phyloP scores from a whole-genome alignment of 2,797 vertebrate species.

The Sebastes itinus region DNA sequence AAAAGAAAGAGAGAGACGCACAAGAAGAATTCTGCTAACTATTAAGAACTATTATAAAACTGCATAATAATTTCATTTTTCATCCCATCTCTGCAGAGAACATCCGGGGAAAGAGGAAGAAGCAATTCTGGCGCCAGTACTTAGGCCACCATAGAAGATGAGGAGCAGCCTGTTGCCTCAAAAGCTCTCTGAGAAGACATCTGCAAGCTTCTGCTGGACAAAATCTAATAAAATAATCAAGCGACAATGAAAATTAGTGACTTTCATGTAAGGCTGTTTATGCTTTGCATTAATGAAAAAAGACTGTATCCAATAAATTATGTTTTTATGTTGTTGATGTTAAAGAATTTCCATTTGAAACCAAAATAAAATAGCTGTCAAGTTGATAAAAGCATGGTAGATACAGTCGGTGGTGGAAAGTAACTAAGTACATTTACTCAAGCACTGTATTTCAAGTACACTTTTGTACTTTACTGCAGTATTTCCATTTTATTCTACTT shows the following conservation, averaged over 20 bases:
- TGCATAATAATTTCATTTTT: neutral
- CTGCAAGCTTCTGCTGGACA: neutral
- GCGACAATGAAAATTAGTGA: neutral
- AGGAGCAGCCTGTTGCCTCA: neutral
- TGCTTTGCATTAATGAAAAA: neutral
- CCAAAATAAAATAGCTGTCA: neutral
- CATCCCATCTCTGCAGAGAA: neutral
- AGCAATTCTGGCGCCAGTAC: too few relatives aligned
- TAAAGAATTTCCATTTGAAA: neutral
- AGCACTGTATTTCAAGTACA: too few relatives aligned
- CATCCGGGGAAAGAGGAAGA: neutral
- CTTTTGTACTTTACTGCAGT: too few relatives aligned
- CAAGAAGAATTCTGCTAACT: neutral
- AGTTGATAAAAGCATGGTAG: accelerated
- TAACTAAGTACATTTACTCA: too few relatives aligned
- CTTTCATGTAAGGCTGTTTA: neutral
- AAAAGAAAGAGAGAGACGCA: too few relatives aligned
- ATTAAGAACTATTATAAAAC: neutral
- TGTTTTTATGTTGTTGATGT: neutral
- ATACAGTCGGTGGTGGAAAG: too few relatives aligned
- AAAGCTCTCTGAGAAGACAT: neutral
- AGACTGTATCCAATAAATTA: neutral
- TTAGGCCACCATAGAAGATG: neutral
- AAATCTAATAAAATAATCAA: neutral
- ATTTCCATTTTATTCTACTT: too few relatives aligned